Evolutionary conservation across 2,888 invertebrate genomes (phyloP), one percentile per base, ranked within the genome.

Genomic region (Toxonevra muliebris): DNA sequence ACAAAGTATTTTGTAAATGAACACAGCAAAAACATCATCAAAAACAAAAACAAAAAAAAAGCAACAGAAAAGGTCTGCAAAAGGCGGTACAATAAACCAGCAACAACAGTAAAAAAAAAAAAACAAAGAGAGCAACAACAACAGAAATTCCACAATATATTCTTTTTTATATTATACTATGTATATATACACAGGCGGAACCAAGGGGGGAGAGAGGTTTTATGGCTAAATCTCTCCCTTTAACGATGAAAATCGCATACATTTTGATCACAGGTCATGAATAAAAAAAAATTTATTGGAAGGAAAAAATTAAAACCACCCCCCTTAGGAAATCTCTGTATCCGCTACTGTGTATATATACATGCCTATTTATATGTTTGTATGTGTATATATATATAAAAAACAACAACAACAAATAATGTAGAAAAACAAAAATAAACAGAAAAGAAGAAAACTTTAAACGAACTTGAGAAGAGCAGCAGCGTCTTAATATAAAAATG

Each of bases 401-500:
- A 20, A 15, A 7, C 30, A 30, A 48, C 2, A 48, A 15, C 50
- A 48, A 48, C 2, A 48, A 4, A 48, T n/a, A 54, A 54, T 7
- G 17, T 54, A 48, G 4, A 15, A 17, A 12, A 53, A 15, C 54
- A 12, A 15, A 54, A 20, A 13, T 19, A 55, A 66, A 52, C 45
- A 66, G 45, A 20, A n/a, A 50, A 55, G 57, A 61, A 61, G 19
- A 50, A 58, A 66, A 61, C 60, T 65, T 60, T 43, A 30, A 30
- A 30, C 30, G 30, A 30, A 30, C 7, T 30, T 30, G 30, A 30
- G 30, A 30, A 30, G 30, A 30, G 30, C 30, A 54, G 65, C 2
- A 60, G 59, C 54, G 53, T 60, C 60, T 65, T 65, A 60, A 60
- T 59, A 59, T 41, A 11, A 57, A 67, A 67, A 67, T 67, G 67